Conservation (phyloP, 2,888 invertebrate genomes). For the Ametastegia equiseti region DNA sequence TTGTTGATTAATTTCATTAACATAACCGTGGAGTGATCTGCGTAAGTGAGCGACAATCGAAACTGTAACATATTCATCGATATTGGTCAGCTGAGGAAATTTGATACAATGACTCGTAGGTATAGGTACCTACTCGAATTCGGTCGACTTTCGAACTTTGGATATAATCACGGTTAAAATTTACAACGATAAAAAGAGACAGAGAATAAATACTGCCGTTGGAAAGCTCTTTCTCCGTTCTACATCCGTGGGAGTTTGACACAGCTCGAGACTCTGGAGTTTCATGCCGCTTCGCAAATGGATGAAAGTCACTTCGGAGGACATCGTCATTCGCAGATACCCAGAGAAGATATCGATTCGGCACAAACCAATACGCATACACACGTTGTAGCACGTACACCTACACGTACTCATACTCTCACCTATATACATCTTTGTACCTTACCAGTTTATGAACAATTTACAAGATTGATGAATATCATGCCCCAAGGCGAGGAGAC, state of each 20-base stretch:
- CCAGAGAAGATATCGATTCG: constrained; percentile 38
- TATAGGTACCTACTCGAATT: constrained; percentile 21
- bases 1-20: neutral
- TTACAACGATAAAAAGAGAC: constrained; percentile 16
- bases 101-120: neutral
- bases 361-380: neutral
- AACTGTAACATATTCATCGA: neutral
- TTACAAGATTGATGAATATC: constrained; percentile 40
- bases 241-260: constrained; percentile 42
- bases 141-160: constrained; percentile 37
- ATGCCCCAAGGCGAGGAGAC: constrained; percentile 26
- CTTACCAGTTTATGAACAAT: constrained; percentile 22
- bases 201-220: constrained; percentile 1
- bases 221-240: constrained; percentile 46
- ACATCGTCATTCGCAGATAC: constrained; percentile 17
- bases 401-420: neutral
- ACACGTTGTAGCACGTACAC: neutral
- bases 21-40: neutral
- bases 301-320: constrained; percentile 35
- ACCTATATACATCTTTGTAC: constrained; percentile 55
- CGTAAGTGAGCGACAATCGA: neutral
- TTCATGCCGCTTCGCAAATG: constrained; percentile 16
- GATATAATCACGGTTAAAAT: constrained; percentile 30
- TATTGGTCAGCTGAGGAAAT: neutral
- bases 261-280: constrained; percentile 8